Base-by-base conservation (phyloP, 2,888 invertebrate species). In the Ectropis crepuscularia region DNA sequence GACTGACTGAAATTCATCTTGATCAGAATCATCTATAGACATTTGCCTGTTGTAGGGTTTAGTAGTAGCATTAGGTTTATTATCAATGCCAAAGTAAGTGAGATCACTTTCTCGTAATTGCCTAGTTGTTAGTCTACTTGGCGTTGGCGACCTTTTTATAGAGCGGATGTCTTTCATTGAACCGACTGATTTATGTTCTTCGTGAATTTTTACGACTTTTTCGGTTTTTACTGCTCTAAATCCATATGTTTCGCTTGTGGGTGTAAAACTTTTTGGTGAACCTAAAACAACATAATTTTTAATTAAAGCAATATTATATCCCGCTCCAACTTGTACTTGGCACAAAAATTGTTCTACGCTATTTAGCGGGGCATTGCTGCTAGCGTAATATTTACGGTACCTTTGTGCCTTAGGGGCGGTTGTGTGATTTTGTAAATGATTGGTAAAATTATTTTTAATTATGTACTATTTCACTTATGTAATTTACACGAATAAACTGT, bases 31-130 rank as follows among this genome's bases (percentile, higher is more conserved):
- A 53, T 76, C 79, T 38, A 65, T 47, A 39, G 71, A 55, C 41
- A 57, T 58, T 36, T 73, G 67, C 64, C 65, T 72, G 60, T 61
- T 60, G 47, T 74, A 72, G 9, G 47, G 46, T 36, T 68, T 73
- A n/a, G 65, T 69, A n/a, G 61, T 57, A 64, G 69, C 74, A 53
- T 54, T 72, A 11, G 57, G 57, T 46, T 70, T 62, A 46, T 80
- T 78, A 53, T 80, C 76, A 12, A 89, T 75, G 38, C 95, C 95
- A 73, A 95, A 95, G 76, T 94, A 95, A 64, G 94, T 94, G 51
- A 95, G 85, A 74, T 95, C 95, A 68, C 94, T 94, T 49, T 94
- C 93, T 65, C 94, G 88, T 47, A 95, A 83, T 80, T 94, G 92
- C 69, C 95, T 86, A 6, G 88, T 83, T 77, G 86, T 89, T 10